A percentile compares a stretch with the other conserved stretches of the same genome.
These are phyloP conservation scores for Pantherophis alleghaniensis DNA, from an alignment of 2,797 vertebrate genomes.

Conservation along the genomic window DNA sequence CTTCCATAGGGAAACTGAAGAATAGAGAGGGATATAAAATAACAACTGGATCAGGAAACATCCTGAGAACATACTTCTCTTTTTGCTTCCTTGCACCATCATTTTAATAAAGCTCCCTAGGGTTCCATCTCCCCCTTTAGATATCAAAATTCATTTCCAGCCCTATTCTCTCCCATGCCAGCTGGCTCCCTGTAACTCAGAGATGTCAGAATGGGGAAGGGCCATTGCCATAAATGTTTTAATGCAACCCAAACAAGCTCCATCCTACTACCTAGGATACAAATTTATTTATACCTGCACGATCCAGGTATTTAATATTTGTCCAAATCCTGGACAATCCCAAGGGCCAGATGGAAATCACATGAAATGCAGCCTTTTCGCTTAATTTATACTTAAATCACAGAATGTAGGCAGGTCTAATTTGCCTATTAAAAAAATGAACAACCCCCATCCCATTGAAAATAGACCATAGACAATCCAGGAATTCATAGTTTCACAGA, in stretches of 20 bases:
- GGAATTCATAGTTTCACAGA: neutral
- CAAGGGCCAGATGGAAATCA: neutral
- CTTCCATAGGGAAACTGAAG: neutral
- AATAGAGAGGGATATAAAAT: neutral
- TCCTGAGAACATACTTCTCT: conserved; percentile 23
- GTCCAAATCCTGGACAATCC: neutral
- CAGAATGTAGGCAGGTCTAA: neutral
- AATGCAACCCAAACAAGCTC: neutral
- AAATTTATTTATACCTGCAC: neutral
- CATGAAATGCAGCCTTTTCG: neutral
- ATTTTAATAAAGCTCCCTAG: conserved; percentile 7
- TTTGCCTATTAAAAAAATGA: neutral
- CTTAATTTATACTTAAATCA: neutral
- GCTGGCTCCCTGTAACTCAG: conserved; percentile 5
- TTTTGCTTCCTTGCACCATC: conserved; percentile 15
- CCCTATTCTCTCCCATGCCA: neutral
- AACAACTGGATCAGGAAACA: conserved; percentile 19
- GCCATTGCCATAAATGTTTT: neutral
- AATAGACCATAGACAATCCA: neutral
- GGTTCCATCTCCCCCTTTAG: neutral
- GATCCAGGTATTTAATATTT: neutral
- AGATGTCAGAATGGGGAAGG: neutral
- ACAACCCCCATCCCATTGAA: neutral
- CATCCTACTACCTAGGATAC: neutral
- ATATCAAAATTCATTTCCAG: conserved; percentile 8